These are phyloP conservation scores for Brachyistius frenatus DNA, from an alignment of 2,113 vertebrate genomes.

Conservation along the genomic window DNA sequence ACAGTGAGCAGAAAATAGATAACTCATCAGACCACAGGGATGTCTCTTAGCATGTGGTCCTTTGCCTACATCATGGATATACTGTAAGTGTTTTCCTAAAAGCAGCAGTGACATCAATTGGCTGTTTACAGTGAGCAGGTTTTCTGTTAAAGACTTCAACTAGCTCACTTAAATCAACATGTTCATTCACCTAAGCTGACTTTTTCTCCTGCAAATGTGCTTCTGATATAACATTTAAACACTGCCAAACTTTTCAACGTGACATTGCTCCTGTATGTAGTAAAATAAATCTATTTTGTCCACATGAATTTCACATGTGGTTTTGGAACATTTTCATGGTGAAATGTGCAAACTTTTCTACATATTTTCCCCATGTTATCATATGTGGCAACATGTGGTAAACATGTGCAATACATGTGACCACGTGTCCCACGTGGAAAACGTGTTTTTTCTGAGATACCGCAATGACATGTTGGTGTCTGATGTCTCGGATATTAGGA, in stretches of 20 bases:
- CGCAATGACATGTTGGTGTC: constrained; percentile 28
- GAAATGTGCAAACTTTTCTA: too few species aligned
- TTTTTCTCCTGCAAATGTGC: not conserved
- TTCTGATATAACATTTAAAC: too few species aligned
- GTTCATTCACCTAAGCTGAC: not conserved
- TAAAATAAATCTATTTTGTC: too few species aligned
- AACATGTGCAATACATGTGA: too few species aligned
- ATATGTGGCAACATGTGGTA: too few species aligned
- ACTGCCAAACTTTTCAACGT: too few species aligned
- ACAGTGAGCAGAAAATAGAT: constrained; percentile 38
- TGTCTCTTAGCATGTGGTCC: constrained; percentile 21
- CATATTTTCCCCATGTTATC: too few species aligned
- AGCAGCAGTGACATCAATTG: too few species aligned
- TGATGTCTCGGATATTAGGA: constrained; percentile 22
- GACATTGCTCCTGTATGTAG: too few species aligned
- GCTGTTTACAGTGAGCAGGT: not conserved
- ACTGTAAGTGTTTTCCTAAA: not conserved
- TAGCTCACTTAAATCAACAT: not conserved
- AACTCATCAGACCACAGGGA: constrained; percentile 39
- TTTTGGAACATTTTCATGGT: too few species aligned
- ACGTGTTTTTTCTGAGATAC: not conserved
- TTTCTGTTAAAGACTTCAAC: not conserved
- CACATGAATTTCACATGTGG: too few species aligned
- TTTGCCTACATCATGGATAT: not conserved
- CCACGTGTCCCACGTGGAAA: too few species aligned